Evolutionary conservation across 2,888 invertebrate genomes (phyloP).

Genomic region (Didymodactylos carnosus): DNA sequence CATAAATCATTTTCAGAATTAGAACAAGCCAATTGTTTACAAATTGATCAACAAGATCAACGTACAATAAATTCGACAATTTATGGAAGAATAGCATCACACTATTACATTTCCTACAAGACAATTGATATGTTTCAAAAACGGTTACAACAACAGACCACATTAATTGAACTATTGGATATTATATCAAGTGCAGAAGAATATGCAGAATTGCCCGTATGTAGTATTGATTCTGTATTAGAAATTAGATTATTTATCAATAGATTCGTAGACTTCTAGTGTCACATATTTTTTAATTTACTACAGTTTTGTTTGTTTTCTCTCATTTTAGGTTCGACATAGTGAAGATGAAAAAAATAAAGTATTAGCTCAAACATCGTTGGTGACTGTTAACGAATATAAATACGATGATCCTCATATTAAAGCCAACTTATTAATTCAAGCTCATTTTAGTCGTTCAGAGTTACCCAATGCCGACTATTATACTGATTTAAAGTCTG

Average conservation of each 20-base stretch:
- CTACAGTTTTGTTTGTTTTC: conserved; percentile 17
- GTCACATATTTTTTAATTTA: neutral
- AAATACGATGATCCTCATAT: conserved; percentile 73
- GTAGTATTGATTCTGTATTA: conserved; percentile 38
- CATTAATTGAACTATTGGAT: conserved; percentile 51
- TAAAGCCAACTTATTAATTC: conserved; percentile 74
- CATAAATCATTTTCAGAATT: conserved; percentile 56
- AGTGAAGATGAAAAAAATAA: conserved; percentile 13
- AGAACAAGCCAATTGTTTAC: conserved; percentile 54
- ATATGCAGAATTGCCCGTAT: conserved; percentile 63
- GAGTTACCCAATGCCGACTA: conserved; percentile 76
- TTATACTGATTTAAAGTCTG: conserved; percentile 79
- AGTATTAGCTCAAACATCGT: conserved; percentile 57
- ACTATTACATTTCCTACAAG: conserved; percentile 78
- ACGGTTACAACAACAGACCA: conserved; percentile 45
- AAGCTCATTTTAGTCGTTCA: conserved; percentile 71
- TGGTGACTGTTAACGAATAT: conserved; percentile 49
- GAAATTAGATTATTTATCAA: neutral
- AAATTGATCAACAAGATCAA: conserved; percentile 47
- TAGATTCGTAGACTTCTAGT: neutral
- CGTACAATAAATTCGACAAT: conserved; percentile 46
- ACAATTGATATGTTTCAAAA: conserved; percentile 66
- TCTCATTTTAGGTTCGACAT: conserved; percentile 15
- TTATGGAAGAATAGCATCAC: conserved; percentile 78
- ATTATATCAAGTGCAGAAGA: conserved; percentile 61